These are phyloP conservation scores for Temnothorax longispinosus DNA, from an alignment of 1,140 invertebrate species.

Conservation along the genomic window DNA sequence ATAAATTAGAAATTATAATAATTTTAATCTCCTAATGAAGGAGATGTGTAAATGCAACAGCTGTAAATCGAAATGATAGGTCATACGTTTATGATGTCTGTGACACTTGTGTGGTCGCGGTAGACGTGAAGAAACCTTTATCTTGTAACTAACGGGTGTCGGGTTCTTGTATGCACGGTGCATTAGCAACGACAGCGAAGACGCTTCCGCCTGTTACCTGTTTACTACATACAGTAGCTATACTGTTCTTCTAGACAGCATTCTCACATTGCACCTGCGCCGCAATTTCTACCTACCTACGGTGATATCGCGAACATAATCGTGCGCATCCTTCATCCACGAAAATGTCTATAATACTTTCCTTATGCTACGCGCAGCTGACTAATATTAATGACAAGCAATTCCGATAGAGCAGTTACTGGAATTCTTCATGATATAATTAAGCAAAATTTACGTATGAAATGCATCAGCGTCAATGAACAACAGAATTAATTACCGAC, in stretches of 20 bases:
- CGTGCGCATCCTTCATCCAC: not conserved
- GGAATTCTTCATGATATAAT: not conserved
- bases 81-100: conserved; percentile 16
- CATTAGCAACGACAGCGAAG: conserved; percentile 65
- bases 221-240: conserved; percentile 26
- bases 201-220: conserved; percentile 62
- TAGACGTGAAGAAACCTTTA: conserved; percentile 37
- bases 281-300: conserved; percentile 37
- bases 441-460: conserved; percentile 35
- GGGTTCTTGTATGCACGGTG: conserved; percentile 55
- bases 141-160: conserved; percentile 37
- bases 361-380: too few species aligned
- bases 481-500: conserved; percentile 41
- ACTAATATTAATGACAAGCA: not conserved
- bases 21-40: not conserved
- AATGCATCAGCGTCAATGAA: conserved; percentile 1
- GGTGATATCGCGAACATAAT: conserved; percentile 4
- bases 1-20: not conserved
- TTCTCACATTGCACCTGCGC: conserved; percentile 45
- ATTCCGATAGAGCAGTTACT: not conserved
- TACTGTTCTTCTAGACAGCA: conserved; percentile 24
- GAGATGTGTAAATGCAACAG: not conserved
- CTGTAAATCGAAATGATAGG: conserved; percentile 11
- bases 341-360: not conserved
- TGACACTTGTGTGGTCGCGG: conserved; percentile 35